Base-by-base conservation (phyloP, 2,797 vertebrate genomes). In the Pteropus rufus region DNA sequence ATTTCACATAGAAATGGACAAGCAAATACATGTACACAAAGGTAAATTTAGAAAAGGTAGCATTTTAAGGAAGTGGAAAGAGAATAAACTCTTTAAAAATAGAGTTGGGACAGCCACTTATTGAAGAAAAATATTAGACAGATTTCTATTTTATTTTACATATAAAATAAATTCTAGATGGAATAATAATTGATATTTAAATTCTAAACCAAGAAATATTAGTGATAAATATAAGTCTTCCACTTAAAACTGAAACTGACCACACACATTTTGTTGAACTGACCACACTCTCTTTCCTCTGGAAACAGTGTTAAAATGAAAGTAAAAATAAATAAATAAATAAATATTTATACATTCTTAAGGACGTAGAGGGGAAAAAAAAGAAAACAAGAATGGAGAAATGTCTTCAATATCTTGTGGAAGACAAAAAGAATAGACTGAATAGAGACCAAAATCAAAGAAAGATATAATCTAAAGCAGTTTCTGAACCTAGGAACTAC, bases 201-300 rank as follows among this genome's bases (percentile, higher is more conserved):
- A 41, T 49, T 91, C n/a, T 91, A 91, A 94, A 72, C 26, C 24
- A 93, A 69, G 24, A 88, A 77, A 79, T 64, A 85, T 29, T 49
- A 76, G 26, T 64, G 34, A 91, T 31, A 73, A 90, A 80, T 21
- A 10, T 56, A 58, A 91, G 31, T 58, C 46, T 86, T 65, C 65
- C 36, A 46, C 36, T 94, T 56, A 91, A 87, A 67, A 81, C 41
- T 80, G 14, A 56, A 18, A 94, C 54, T 29, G 26, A 49, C 36
- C 21, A 79, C 36, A 41, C 15, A 56, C 1, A 70, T 75, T 67
- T 72, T 65, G 54, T 34, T n/a, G 46, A 18, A 94, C 54, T 29
- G 21, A 49, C 31, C 21, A 79, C 19, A 34, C 23, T 24, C 23
- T 7, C 18, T 9, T 80, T 26, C 24, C 14, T 75, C 18, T 92